A percentile compares a stretch with the other conserved stretches of the same genome.
Evolutionary conservation across 2,888 invertebrate species (phyloP).

Genomic region (Eristalis intricaria): DNA sequence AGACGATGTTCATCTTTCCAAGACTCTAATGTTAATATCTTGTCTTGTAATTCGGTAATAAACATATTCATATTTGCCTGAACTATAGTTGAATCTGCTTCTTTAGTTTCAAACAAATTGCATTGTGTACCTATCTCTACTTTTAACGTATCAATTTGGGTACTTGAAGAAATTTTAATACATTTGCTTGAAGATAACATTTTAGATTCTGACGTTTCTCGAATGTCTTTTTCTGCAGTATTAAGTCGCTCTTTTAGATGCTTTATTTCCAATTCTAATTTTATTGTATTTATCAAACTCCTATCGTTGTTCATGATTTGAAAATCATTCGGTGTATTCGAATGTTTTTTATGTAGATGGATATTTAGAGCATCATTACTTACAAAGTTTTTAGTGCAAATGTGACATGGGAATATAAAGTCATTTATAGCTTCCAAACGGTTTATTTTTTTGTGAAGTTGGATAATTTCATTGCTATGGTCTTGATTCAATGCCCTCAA

Average conservation of each 20-base stretch:
- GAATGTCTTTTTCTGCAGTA: conserved; percentile 83
- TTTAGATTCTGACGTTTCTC: conserved; percentile 69
- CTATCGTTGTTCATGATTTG: conserved; percentile 77
- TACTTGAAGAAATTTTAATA: conserved; percentile 13
- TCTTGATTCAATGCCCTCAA: conserved; percentile 76
- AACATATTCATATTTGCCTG: not conserved
- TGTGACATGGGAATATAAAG: conserved; percentile 79
- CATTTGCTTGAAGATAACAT: conserved; percentile 37
- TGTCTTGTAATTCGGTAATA: conserved; percentile 24
- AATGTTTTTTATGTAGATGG: conserved; percentile 79
- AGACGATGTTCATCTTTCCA: conserved; percentile 9
- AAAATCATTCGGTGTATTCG: conserved; percentile 39
- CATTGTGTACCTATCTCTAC: conserved; percentile 27
- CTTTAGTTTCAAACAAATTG: conserved; percentile 40
- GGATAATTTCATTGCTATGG: conserved; percentile 77
- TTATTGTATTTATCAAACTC: conserved; percentile 84
- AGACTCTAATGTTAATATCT: conserved; percentile 32
- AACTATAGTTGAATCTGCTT: not conserved
- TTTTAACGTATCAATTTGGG: conserved; percentile 32
- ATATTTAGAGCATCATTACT: conserved; percentile 80
- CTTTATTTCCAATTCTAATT: conserved; percentile 85
- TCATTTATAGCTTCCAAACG: conserved; percentile 79
- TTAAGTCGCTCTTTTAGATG: conserved; percentile 85
- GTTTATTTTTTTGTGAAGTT: conserved; percentile 78
- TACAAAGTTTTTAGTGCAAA: conserved; percentile 80